These are phyloP conservation scores for Nettapus auritus DNA, from an alignment of 2,113 vertebrate genomes.

Conservation along the genomic window DNA sequence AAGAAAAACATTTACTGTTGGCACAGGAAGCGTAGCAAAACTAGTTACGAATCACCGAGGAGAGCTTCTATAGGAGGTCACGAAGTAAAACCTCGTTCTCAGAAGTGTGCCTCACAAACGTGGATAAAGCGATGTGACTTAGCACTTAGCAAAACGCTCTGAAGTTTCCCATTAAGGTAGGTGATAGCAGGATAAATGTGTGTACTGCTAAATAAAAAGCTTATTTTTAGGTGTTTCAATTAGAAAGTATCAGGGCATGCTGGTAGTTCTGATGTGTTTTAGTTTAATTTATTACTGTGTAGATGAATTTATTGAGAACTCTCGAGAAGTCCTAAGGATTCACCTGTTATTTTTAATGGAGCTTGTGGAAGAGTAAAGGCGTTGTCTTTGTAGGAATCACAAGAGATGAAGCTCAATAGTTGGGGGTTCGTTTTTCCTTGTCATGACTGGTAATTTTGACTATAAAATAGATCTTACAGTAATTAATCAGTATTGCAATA, in stretches of 20 bases:
- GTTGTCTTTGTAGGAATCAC: neutral
- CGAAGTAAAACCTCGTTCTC: neutral
- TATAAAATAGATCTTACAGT: neutral
- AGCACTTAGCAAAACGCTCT: neutral
- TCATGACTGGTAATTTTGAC: neutral
- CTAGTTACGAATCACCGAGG: neutral
- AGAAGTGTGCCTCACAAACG: neutral
- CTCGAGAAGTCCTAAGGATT: neutral
- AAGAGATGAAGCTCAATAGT: neutral
- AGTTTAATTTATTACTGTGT: neutral
- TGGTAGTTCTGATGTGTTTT: neutral
- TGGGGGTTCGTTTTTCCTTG: neutral
- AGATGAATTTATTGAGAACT: neutral
- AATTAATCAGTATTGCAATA: neutral
- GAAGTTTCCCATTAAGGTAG: neutral
- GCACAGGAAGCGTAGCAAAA: neutral
- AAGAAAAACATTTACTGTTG: neutral
- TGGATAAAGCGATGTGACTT: fast-evolving
- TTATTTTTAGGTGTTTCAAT: neutral
- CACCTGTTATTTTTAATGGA: neutral
- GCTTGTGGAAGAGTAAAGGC: neutral
- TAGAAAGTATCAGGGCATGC: neutral
- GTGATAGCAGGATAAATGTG: neutral
- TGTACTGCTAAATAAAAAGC: neutral
- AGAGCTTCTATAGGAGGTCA: neutral